Conservation (phyloP, 2,888 invertebrate genomes). For the Heteropelma amictum region DNA sequence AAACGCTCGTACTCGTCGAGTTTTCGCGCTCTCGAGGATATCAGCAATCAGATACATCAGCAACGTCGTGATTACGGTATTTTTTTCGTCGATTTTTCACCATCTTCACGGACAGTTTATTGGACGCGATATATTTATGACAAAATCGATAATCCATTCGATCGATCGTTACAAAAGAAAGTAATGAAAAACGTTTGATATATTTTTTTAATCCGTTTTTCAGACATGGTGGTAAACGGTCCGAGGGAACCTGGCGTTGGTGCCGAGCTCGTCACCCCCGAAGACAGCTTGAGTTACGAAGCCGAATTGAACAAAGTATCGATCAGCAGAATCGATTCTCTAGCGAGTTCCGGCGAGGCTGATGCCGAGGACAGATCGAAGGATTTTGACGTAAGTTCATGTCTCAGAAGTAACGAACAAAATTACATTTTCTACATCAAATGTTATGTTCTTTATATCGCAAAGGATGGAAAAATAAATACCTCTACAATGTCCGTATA, state of each 20-base stretch:
- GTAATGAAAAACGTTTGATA: background rate
- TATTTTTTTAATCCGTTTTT: background rate
- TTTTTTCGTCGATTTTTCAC: slow-evolving; percentile 59
- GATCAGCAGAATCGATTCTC: slow-evolving; percentile 66
- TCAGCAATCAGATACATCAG: slow-evolving; percentile 94
- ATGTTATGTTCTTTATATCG: too few species aligned
- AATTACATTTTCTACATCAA: too few species aligned
- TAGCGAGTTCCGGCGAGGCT: slow-evolving; percentile 66
- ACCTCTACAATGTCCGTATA: too few species aligned
- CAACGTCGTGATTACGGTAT: slow-evolving; percentile 82
- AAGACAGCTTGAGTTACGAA: slow-evolving; percentile 69
- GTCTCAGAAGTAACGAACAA: too few species aligned
- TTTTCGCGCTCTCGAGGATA: slow-evolving; percentile 90
- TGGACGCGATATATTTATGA: background rate
- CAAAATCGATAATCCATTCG: background rate
- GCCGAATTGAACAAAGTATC: slow-evolving; percentile 67
- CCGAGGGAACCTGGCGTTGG: slow-evolving; percentile 84
- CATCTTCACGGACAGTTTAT: background rate
- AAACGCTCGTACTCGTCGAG: slow-evolving; percentile 91
- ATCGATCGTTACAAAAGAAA: background rate
- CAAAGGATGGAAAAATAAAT: too few species aligned
- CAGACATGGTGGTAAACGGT: slow-evolving; percentile 77
- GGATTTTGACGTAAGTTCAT: slow-evolving; percentile 73
- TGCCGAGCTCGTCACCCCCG: slow-evolving; percentile 79
- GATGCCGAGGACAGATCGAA: slow-evolving; percentile 65